Evolutionary conservation across 2,888 invertebrate species (phyloP), one percentile per base, ranked within the genome.

Genomic region (Crioceris asparagi): DNA sequence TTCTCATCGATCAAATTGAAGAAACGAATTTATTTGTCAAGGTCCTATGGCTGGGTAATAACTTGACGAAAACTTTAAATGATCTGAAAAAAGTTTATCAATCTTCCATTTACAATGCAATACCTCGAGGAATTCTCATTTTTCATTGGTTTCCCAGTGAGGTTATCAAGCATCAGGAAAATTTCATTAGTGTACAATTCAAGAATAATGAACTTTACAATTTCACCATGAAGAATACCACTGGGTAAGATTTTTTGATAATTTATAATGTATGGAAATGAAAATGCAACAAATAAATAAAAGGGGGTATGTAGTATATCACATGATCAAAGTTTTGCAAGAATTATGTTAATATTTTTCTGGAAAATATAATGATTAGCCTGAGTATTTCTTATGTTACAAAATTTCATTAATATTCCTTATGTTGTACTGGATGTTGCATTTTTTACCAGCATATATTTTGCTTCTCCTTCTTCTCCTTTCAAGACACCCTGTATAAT

Each of bases 141-240:
- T 66, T 83, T 42, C 72, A 74, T 52, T 80, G 79, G 75, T 71
- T 72, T 7, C 83, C 83, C 1, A 79, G 76, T 26, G 70, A 71
- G 32, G 65, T 77, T 18, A 68, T 76, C 17, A 59, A 69, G 35
- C 64, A 65, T n/a, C 64, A 66, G 23, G 56, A 59, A 5, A 56
- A 69, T 15, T 75, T 67, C 46, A 48, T 60, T 2, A 66, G 67
- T 16, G 70, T 86, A 1, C 64, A 69, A 10, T 76, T 84, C 59
- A 80, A 81, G 1, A 64, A 70, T 17, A 83, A 83, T 54, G 70
- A 74, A 41, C 57, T 67, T 5, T 50, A 57, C 35, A 57, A 61
- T 48, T 56, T 44, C 31, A 52, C 54, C 2, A 41, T 44, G 4
- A 41, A 40, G 23, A 39, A 33, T 11, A 35, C 17, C 11, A 27